Percentiles rank a stretch among this genome's conserved stretches.
phyloP scores from a whole-genome alignment of 2,797 vertebrate genomes.

The Myotis myotis region DNA sequence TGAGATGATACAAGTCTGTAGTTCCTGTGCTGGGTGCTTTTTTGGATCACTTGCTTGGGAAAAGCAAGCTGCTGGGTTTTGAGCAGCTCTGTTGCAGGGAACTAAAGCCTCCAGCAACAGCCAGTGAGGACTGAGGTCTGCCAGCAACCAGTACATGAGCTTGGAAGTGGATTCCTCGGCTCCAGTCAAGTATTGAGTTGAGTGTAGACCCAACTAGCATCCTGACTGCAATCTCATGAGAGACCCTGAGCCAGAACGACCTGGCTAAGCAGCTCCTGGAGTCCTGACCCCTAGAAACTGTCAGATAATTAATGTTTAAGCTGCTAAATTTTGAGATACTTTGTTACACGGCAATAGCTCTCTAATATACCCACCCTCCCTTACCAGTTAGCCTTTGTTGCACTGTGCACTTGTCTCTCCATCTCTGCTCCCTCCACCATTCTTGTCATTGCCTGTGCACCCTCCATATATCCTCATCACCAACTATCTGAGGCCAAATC shows the following conservation, averaged over 20 bases:
- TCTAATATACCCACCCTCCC: background rate
- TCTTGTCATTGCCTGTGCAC: background rate
- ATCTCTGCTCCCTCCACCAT: background rate
- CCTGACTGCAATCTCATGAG: background rate
- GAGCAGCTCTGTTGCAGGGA: background rate
- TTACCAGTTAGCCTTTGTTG: background rate
- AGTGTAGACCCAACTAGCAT: background rate
- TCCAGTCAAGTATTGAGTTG: background rate
- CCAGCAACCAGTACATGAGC: background rate
- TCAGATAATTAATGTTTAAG: background rate
- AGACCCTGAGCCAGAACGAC: background rate
- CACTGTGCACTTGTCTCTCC: background rate
- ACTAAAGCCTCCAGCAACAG: background rate
- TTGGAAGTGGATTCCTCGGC: background rate
- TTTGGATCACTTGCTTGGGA: background rate
- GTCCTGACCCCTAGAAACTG: background rate
- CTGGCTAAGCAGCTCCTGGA: background rate
- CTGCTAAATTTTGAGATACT: background rate
- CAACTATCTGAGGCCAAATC: background rate
- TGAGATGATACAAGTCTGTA: background rate
- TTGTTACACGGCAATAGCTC: background rate
- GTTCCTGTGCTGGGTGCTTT: background rate
- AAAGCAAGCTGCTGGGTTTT: constrained; percentile 7
- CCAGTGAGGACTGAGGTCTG: background rate
- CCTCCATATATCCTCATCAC: background rate